These are phyloP conservation scores for Tetrapedia diversipes DNA, from an alignment of 2,888 invertebrate genomes.

Conservation along the genomic window DNA sequence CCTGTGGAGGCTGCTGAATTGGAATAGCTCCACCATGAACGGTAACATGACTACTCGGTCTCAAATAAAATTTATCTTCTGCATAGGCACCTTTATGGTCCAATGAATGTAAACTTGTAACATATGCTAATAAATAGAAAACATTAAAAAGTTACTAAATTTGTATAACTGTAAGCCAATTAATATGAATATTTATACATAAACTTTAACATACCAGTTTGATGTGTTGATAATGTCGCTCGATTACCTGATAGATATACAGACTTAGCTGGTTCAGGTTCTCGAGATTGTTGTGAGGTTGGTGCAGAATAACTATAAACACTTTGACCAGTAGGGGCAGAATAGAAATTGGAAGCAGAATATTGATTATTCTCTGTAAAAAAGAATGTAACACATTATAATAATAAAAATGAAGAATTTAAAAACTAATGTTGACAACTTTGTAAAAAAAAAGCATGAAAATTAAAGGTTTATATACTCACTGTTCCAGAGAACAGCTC, in stretches of 20 bases:
- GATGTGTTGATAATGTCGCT: constrained; percentile 76
- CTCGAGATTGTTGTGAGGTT: constrained; percentile 76
- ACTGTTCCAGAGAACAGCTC: constrained; percentile 94
- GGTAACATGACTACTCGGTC: constrained; percentile 84
- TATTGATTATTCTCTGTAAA: constrained; percentile 81
- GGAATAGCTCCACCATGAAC: constrained; percentile 85
- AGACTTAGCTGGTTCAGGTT: constrained; percentile 77
- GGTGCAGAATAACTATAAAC: constrained; percentile 82
- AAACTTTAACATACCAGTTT: constrained; percentile 68
- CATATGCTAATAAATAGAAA: constrained; percentile 74
- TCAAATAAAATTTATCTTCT: constrained; percentile 82
- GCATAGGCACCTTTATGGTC: constrained; percentile 81
- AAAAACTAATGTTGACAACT: constrained; percentile 1
- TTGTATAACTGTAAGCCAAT: background rate
- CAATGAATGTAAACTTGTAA: constrained; percentile 79
- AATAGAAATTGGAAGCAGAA: constrained; percentile 81
- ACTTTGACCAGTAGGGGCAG: constrained; percentile 78
- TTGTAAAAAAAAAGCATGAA: constrained; percentile 45
- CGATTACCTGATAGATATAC: constrained; percentile 78
- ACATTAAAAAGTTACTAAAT: background rate
- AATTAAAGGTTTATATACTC: constrained; percentile 83
- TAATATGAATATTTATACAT: background rate
- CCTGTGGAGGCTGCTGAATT: constrained; percentile 85
- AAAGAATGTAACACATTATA: constrained; percentile 14
- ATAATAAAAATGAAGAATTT: background rate